Evolutionary conservation across 2,113 vertebrate genomes (phyloP).

Genomic region (Salvelinus sp.): DNA sequence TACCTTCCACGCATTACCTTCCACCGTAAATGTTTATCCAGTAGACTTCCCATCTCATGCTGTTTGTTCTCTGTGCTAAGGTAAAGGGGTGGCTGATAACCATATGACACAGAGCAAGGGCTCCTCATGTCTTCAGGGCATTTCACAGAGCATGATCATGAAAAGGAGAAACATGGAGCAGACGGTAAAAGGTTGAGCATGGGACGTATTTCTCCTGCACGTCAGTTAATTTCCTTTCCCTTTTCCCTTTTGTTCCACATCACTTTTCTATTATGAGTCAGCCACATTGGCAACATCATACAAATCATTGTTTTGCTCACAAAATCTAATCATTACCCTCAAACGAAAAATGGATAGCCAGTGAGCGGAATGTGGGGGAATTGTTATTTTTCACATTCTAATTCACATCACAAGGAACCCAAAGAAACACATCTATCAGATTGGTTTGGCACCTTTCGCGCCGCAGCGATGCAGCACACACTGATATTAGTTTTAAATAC

Average conservation of each 20-base stretch:
- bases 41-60: slow-evolving; percentile 75
- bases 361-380: slow-evolving; percentile 69
- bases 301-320: slow-evolving; percentile 67
- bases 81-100: slow-evolving; percentile 63
- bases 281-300: slow-evolving; percentile 69
- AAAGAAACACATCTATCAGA: slow-evolving; percentile 73
- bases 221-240: slow-evolving; percentile 66
- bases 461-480: slow-evolving; percentile 75
- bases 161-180: slow-evolving; percentile 68
- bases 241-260: slow-evolving; percentile 66
- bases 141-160: slow-evolving; percentile 68
- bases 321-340: slow-evolving; percentile 78
- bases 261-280: slow-evolving; percentile 74
- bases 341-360: slow-evolving; percentile 73
- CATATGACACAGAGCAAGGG: slow-evolving; percentile 66
- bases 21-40: slow-evolving; percentile 76
- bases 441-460: slow-evolving; percentile 79
- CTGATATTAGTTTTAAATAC: slow-evolving; percentile 90
- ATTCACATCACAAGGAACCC: slow-evolving; percentile 75
- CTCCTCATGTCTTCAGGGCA: slow-evolving; percentile 74
- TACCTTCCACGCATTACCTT: no score
- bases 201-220: slow-evolving; percentile 65
- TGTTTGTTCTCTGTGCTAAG: slow-evolving; percentile 70
- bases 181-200: slow-evolving; percentile 73
- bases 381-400: slow-evolving; percentile 81